These are phyloP conservation scores for Hydropotes inermis DNA, from an alignment of 2,113 vertebrate species.

Conservation along the genomic window DNA sequence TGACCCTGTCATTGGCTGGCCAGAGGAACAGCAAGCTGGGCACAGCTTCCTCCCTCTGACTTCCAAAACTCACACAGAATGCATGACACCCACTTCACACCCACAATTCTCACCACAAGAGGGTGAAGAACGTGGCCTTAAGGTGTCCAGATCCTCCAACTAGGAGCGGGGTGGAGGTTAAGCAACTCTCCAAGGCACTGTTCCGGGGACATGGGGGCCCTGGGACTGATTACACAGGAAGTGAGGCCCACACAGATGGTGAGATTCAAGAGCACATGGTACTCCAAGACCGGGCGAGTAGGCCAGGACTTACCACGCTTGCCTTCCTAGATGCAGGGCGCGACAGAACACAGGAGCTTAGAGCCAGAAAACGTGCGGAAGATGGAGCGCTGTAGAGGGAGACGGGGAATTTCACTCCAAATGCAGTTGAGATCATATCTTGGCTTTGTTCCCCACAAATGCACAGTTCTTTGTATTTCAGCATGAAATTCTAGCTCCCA, in stretches of 20 bases:
- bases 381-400: background rate
- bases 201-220: background rate
- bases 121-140: background rate
- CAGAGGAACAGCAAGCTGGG: background rate
- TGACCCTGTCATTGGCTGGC: background rate
- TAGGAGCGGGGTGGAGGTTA: background rate
- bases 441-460: slow-evolving; percentile 70
- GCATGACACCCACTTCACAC: background rate
- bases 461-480: slow-evolving; percentile 73
- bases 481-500: slow-evolving; percentile 65
- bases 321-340: background rate
- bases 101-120: background rate
- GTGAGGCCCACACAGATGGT: background rate
- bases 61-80: background rate
- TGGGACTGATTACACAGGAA: background rate
- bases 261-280: background rate
- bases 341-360: background rate
- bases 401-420: slow-evolving; percentile 61
- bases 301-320: background rate
- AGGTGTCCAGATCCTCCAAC: background rate
- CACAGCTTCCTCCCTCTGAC: background rate
- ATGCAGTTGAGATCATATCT: slow-evolving; percentile 69
- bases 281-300: background rate
- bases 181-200: background rate
- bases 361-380: background rate